These are phyloP conservation scores for Corydoras maculifer DNA, from an alignment of 2,113 vertebrate genomes.

Conservation along the genomic window DNA sequence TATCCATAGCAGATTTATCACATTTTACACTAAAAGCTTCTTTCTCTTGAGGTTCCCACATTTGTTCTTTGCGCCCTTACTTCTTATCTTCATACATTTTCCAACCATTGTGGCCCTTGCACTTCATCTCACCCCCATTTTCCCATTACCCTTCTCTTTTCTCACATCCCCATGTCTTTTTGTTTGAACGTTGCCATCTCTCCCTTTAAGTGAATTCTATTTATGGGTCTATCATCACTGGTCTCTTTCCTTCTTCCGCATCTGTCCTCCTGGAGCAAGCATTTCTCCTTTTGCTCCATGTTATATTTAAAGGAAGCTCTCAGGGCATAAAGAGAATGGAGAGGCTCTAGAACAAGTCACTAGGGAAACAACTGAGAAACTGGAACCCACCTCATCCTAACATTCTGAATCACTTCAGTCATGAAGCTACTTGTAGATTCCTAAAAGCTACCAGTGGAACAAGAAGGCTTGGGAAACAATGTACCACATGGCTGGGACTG, in stretches of 20 bases:
- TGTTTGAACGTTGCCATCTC: neutral
- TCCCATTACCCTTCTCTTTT: conserved; percentile 2
- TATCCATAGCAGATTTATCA: too few species aligned
- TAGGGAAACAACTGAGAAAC: conserved; percentile 5
- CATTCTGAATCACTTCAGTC: conserved; percentile 2
- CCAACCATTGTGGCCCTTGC: neutral
- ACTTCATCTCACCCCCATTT: conserved; percentile 1
- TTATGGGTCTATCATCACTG: conserved; percentile 11
- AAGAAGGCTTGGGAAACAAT: neutral
- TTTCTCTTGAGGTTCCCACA: neutral
- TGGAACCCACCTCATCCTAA: neutral
- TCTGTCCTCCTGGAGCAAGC: conserved; percentile 4
- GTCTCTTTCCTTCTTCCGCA: conserved; percentile 17
- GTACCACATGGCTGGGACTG: neutral
- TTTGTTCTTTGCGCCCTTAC: neutral
- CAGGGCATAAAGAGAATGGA: conserved; percentile 1
- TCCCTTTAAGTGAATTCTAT: conserved; percentile 31
- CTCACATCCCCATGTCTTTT: neutral
- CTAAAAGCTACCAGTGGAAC: neutral
- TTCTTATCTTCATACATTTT: neutral
- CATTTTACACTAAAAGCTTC: neutral
- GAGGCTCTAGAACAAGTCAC: conserved; percentile 10
- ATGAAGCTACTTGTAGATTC: conserved; percentile 3
- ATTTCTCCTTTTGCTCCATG: conserved; percentile 8
- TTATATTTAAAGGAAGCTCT: conserved; percentile 38